phyloP scores from a whole-genome alignment of 2,888 invertebrate species.

The Clitarchus hookeri region DNA sequence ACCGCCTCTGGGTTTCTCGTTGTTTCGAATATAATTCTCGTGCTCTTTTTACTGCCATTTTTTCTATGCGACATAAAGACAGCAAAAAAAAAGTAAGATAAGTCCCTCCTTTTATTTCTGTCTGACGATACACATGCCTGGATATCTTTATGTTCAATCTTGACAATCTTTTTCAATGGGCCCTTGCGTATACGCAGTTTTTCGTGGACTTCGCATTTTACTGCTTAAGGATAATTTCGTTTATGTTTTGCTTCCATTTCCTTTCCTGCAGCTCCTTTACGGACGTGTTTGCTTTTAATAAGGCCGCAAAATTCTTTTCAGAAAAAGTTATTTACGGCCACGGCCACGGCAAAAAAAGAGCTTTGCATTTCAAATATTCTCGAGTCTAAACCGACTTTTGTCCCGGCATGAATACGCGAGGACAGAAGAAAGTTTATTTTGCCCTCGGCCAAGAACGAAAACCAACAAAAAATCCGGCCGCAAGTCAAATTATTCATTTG shows the following conservation, averaged over 20 bases:
- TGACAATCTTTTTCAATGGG: background rate
- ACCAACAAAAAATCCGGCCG: background rate
- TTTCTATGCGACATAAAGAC: background rate
- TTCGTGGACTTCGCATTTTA: background rate
- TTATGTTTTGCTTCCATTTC: constrained; percentile 12
- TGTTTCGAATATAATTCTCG: background rate
- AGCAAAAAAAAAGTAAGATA: background rate
- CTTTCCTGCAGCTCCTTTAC: background rate
- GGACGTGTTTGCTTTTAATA: background rate
- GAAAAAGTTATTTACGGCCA: background rate
- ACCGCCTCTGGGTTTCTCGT: background rate
- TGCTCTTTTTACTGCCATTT: background rate
- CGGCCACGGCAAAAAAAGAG: background rate
- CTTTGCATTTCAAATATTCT: constrained; percentile 10
- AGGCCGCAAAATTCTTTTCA: background rate
- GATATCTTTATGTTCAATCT: background rate
- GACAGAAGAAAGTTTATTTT: background rate
- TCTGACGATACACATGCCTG: background rate
- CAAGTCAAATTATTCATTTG: background rate
- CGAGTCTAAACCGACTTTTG: background rate
- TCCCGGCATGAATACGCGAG: background rate
- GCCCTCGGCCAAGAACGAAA: background rate
- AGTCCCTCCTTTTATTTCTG: background rate
- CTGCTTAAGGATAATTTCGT: background rate
- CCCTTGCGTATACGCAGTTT: background rate